Evolutionary conservation across 2,888 invertebrate species (phyloP), one percentile per base, ranked within the genome.

Genomic region (Nasonia oneida): DNA sequence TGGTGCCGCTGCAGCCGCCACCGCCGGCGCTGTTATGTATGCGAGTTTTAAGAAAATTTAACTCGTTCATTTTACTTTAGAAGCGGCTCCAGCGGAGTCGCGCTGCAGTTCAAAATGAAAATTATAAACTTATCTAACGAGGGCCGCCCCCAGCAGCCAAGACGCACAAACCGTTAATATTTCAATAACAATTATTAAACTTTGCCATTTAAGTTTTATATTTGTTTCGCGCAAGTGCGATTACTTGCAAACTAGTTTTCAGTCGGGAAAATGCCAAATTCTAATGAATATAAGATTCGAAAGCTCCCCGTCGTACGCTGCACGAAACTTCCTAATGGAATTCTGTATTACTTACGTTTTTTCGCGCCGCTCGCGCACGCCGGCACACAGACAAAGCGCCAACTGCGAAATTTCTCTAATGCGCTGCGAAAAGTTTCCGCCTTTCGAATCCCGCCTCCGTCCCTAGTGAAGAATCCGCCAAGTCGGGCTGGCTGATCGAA

Each of bases 251-350:
- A 87, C 86, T 87, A 86, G 86, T 87, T 87, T 87, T 84, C 79
- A 67, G 29, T 33, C 23, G 18, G 53, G 87, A 84, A 86, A 87
- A 87, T 87, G 86, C 87, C 82, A 84, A 86, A 86, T 87, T 86
- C 86, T 87, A 86, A 87, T 87, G 87, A 87, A 87, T 87, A 87
- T 87, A 86, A 87, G 87, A 87, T 87, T 87, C 84, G 84, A 86
- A 86, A 87, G 87, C 86, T 84, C 87, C 86, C 85, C 70, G 64
- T 84, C 81, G 86, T 53, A 73, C 73, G 53, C 42, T 73, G 42
- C 71, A 47, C 77, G 50, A 86, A 87, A 87, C 86, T 87, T 86
- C 64, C 71, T 86, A 87, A 87, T 87, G 84, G 87, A 87, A 87
- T 87, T 86, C 85, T 85, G 84, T 84, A 86, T 87, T 82, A 86